Conservation (phyloP, 2,888 invertebrate species). For the Coleophora flavipennella region DNA sequence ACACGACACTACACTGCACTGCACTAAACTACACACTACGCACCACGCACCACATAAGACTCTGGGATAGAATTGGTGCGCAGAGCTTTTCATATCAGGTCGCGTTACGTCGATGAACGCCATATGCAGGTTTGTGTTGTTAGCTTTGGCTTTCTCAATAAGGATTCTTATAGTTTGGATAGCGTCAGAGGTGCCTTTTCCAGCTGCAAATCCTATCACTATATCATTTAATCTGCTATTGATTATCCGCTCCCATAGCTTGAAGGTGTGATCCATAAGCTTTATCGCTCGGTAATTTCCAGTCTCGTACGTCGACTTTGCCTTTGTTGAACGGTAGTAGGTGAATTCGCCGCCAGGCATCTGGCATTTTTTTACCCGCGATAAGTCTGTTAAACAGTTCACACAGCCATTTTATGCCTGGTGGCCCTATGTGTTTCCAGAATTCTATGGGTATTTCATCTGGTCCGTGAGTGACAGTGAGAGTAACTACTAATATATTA, state of each 20-base stretch:
- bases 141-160: neutral
- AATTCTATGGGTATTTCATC: too few species aligned
- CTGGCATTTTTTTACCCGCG: neutral
- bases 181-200: neutral
- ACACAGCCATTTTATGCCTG: too few species aligned
- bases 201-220: neutral
- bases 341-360: neutral
- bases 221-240: neutral
- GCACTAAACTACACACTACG: too few species aligned
- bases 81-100: neutral
- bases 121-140: neutral
- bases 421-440: too few species aligned
- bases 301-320: neutral
- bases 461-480: too few species aligned
- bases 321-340: neutral
- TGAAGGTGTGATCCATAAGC: too few species aligned
- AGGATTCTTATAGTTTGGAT: too few species aligned
- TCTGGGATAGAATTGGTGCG: neutral
- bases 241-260: too few species aligned
- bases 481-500: too few species aligned
- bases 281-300: too few species aligned
- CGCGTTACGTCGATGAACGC: neutral
- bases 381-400: neutral
- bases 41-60: too few species aligned
- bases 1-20: too few species aligned